Conservation (phyloP, 2,888 invertebrate genomes). For the Dorcus hopei region DNA sequence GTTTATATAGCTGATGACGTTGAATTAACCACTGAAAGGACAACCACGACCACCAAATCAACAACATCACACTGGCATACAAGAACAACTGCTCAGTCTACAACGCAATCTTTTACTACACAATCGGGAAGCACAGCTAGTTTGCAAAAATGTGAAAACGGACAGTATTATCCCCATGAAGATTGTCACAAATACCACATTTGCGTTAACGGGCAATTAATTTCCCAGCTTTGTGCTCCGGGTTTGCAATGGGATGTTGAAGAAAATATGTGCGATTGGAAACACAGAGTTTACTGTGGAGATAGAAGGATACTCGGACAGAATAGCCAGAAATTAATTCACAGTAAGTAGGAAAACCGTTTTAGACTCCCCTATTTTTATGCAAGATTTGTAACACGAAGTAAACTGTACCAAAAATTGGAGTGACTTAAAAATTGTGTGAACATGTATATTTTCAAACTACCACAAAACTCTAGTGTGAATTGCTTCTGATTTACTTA, state of each 20-base stretch:
- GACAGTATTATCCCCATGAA: conserved; percentile 71
- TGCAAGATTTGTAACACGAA: too few relatives aligned
- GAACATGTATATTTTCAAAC: too few relatives aligned
- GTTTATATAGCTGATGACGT: not conserved
- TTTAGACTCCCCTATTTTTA: too few relatives aligned
- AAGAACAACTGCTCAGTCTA: conserved; percentile 32
- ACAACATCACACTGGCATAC: conserved; percentile 10
- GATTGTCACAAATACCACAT: conserved; percentile 73
- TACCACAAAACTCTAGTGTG: too few relatives aligned
- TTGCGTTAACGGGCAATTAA: conserved; percentile 71
- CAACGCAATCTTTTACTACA: conserved; percentile 33
- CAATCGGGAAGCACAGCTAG: conserved; percentile 13
- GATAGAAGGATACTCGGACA: conserved; percentile 24
- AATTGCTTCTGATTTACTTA: too few relatives aligned
- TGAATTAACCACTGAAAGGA: not conserved
- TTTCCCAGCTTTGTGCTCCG: conserved; percentile 70
- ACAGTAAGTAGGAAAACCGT: conserved; percentile 7
- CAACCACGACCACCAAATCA: conserved; percentile 7
- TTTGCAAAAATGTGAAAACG: conserved; percentile 57
- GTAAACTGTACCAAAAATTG: too few relatives aligned
- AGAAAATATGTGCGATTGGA: conserved; percentile 73
- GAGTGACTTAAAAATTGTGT: too few relatives aligned
- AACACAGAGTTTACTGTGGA: conserved; percentile 60
- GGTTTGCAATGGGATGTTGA: conserved; percentile 71
- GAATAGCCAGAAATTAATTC: conserved; percentile 17